Evolutionary conservation across 2,113 vertebrate genomes (phyloP).

Genomic region (Brachionichthys hirsutus): DNA sequence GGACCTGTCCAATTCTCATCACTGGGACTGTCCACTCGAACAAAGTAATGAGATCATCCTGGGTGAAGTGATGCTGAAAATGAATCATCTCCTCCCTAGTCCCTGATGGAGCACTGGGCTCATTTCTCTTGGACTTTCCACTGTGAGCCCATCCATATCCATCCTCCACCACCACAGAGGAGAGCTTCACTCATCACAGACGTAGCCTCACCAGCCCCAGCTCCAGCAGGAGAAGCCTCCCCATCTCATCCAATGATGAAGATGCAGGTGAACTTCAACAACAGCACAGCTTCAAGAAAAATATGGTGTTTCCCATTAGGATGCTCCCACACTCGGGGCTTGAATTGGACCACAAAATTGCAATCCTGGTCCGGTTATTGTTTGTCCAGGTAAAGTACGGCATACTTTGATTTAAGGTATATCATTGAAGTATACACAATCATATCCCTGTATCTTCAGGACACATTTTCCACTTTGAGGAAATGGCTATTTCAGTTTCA

Average conservation of each 20-base stretch:
- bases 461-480: conserved; percentile 61
- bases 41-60: conserved; percentile 75
- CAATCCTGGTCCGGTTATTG: conserved; percentile 30
- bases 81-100: conserved; percentile 67
- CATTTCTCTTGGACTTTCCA: conserved; percentile 64
- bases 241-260: conserved; percentile 47
- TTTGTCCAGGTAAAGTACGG: conserved; percentile 39
- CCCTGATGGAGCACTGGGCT: conserved; percentile 44
- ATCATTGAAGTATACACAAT: conserved; percentile 41
- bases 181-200: conserved; percentile 50
- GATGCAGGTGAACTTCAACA: conserved; percentile 9
- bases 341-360: conserved; percentile 22
- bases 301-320: conserved; percentile 8
- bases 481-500: conserved; percentile 53
- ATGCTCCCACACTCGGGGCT: conserved; percentile 20
- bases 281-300: conserved; percentile 19
- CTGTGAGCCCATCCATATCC: conserved; percentile 65
- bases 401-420: conserved; percentile 52
- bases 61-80: conserved; percentile 75
- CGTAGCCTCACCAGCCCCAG: conserved; percentile 9
- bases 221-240: conserved; percentile 21
- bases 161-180: conserved; percentile 43
- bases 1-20: conserved; percentile 33
- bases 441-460: conserved; percentile 55
- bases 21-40: conserved; percentile 55